These are phyloP conservation scores for Artemia franciscana DNA, from an alignment of 1,140 invertebrate species.

Conservation along the genomic window DNA sequence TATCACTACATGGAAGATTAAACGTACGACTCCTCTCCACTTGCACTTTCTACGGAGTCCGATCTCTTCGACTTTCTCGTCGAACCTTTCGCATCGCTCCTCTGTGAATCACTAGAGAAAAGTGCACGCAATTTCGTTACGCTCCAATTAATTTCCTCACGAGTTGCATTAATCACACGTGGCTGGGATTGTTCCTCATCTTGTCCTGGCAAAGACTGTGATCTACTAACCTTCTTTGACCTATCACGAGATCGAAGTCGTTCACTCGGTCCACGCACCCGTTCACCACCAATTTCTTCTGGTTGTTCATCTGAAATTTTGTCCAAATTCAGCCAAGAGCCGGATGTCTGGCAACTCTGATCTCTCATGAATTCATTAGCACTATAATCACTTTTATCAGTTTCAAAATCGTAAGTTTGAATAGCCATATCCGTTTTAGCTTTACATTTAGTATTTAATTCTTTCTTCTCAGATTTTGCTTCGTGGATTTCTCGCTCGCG, in stretches of 20 bases:
- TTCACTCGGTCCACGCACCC: conserved; percentile 10
- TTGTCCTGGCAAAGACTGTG: conserved; percentile 11
- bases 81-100: neutral
- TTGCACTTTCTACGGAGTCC: conserved; percentile 14
- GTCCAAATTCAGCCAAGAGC: neutral
- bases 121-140: conserved; percentile 20
- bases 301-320: neutral
- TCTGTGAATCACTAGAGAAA: conserved; percentile 14
- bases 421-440: conserved; percentile 1
- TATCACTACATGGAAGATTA: too few relatives aligned
- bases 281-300: conserved; percentile 5
- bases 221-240: conserved; percentile 12
- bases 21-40: conserved; percentile 18
- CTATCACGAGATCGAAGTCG: conserved; percentile 10
- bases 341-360: neutral
- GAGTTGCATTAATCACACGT: conserved; percentile 5
- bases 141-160: conserved; percentile 21
- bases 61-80: conserved; percentile 7
- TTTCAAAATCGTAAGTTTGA: conserved; percentile 6
- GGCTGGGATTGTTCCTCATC: conserved; percentile 11
- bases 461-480: conserved; percentile 1
- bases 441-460: conserved; percentile 4
- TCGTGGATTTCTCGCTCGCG: neutral
- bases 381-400: neutral
- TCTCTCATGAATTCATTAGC: neutral